A percentile compares a stretch with the other conserved stretches of the same genome.
These are phyloP conservation scores for Lophius americanus DNA, from an alignment of 2,797 vertebrate species.

Conservation along the genomic window DNA sequence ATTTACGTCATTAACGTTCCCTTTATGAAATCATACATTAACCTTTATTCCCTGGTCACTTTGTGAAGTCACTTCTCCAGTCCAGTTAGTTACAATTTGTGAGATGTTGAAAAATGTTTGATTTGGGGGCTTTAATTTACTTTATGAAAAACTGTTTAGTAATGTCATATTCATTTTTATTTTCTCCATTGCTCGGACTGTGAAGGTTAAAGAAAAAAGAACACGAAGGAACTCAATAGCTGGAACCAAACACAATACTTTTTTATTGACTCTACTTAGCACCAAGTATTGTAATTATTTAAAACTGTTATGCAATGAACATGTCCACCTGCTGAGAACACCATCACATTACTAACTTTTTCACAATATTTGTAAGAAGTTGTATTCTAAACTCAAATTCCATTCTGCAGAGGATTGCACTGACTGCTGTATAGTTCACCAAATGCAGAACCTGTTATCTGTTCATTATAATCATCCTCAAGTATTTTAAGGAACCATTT, in stretches of 20 bases:
- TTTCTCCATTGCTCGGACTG: neutral
- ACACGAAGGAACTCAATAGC: constrained; percentile 6
- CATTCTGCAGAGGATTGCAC: too few species aligned
- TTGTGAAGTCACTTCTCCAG: too few species aligned
- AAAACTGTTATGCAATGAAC: neutral
- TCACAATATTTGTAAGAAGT: neutral
- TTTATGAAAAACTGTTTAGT: too few species aligned
- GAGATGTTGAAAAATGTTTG: too few species aligned
- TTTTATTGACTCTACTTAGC: neutral
- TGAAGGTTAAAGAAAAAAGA: neutral
- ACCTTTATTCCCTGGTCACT: too few species aligned
- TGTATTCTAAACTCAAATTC: neutral
- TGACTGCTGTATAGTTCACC: too few species aligned
- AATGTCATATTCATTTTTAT: neutral
- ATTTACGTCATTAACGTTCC: too few species aligned
- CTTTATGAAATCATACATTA: too few species aligned
- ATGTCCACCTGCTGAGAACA: neutral
- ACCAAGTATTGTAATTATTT: neutral
- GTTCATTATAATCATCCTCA: constrained; percentile 10
- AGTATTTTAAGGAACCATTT: too few species aligned
- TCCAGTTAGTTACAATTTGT: too few species aligned
- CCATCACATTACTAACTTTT: neutral
- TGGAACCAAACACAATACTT: constrained; percentile 2
- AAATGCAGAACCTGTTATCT: neutral
- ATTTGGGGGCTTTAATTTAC: too few species aligned